phyloP scores from a whole-genome alignment of 2,888 invertebrate genomes.

The Erebia palarica region DNA sequence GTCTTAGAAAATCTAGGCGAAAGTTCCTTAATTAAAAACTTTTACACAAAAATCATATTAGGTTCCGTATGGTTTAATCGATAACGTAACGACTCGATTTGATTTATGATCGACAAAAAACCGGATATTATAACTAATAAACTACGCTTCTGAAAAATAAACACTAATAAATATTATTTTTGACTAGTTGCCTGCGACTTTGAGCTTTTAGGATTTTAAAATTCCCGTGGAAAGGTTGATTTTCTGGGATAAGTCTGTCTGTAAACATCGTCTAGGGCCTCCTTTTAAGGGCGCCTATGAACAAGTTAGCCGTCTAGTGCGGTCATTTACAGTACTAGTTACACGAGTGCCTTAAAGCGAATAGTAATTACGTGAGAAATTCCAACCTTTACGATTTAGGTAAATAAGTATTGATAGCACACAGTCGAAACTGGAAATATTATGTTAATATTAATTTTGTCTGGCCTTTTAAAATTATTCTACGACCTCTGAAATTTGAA shows the following conservation, averaged over 20 bases:
- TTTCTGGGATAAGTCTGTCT: too few species aligned
- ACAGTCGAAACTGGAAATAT: constrained; percentile 7
- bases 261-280: too few species aligned
- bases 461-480: constrained; percentile 6
- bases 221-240: too few species aligned
- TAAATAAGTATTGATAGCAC: not conserved
- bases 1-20: too few species aligned
- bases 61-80: not conserved
- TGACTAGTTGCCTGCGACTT: too few species aligned
- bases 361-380: constrained; percentile 1
- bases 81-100: not conserved
- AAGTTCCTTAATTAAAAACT: too few species aligned
- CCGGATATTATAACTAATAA: constrained; percentile 14
- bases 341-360: not conserved
- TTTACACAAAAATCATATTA: too few species aligned
- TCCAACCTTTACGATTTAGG: not conserved
- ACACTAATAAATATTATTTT: not conserved
- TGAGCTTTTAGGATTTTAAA: too few species aligned
- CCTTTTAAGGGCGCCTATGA: not conserved
- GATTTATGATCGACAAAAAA: not conserved
- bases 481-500: not conserved
- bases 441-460: constrained; percentile 10
- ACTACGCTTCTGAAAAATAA: not conserved
- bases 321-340: too few species aligned
- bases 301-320: not conserved